phyloP scores from a whole-genome alignment of 2,113 vertebrate genomes.

The Tragulus kanchil region DNA sequence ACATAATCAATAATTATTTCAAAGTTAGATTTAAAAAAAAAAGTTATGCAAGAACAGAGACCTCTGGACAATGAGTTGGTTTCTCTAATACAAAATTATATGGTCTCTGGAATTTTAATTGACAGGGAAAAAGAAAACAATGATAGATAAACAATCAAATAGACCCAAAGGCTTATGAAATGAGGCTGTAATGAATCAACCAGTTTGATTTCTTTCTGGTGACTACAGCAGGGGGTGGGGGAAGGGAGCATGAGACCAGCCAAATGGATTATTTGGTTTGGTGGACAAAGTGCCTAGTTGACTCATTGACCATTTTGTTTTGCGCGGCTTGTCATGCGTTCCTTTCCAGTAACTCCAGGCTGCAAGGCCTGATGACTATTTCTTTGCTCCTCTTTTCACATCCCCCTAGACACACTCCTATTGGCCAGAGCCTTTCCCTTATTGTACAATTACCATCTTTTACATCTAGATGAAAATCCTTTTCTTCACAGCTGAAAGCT shows the following conservation, averaged over 20 bases:
- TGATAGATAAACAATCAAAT: background rate
- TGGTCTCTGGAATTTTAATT: background rate
- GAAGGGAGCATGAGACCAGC: background rate
- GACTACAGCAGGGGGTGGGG: background rate
- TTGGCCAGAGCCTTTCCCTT: conserved; percentile 38
- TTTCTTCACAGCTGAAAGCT: conserved; percentile 72
- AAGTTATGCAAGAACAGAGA: background rate
- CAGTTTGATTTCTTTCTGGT: conserved; percentile 2
- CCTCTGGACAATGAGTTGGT: background rate
- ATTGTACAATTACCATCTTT: conserved; percentile 70
- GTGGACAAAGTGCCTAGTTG: background rate
- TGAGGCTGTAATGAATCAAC: conserved; percentile 54
- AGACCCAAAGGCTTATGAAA: conserved; percentile 48
- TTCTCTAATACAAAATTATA: conserved; percentile 30
- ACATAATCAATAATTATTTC: conserved; percentile 17
- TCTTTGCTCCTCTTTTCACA: background rate
- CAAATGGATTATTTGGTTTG: background rate
- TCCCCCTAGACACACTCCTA: conserved; percentile 17
- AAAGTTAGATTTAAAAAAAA: background rate
- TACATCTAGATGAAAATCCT: conserved; percentile 77
- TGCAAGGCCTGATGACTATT: background rate
- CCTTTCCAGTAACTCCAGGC: background rate
- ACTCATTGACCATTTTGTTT: background rate
- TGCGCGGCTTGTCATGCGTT: background rate
- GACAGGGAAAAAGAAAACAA: background rate